Evolutionary conservation across 2,113 vertebrate species (phyloP), one percentile per base, ranked within the genome.

Genomic region (Gobiocypris rarus): DNA sequence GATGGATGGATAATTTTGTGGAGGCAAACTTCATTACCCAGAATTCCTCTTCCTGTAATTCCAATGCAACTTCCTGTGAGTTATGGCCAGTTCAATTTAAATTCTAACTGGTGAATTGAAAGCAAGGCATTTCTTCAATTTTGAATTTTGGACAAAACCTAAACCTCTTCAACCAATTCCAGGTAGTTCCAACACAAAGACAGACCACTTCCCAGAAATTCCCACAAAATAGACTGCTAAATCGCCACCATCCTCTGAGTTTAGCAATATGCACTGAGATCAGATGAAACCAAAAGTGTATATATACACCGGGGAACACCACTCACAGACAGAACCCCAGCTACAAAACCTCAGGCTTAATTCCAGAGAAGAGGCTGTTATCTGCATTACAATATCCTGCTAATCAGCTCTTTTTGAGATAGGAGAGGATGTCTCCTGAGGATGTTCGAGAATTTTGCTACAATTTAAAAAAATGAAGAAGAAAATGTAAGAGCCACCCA

Each of bases 381-480:
- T 81, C 83, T 63, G 81, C 65, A 85, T 86, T 83, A 82, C 83
- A 73, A 86, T 85, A 81, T 82, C 75, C 56, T 63, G 79, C 81
- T 87, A 88, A 85, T 87, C 81, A 84, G 81, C 67, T 83, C 56
- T 41, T 87, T 83, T 85, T 54, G 26, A 76, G n/a, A 70, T 41
- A 58, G 54, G 71, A 85, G 74, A 80, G 75, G 54, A 75, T 14
- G 17, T 73, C 76, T 56, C 75, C 19, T 13, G 71, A 78, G 75
- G 63, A 77, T 67, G 50, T 77, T 48, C 10, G n/a, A 69, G 61
- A 58, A 83, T 85, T 85, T 43, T 73, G 43, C 52, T 83, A 63
- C 82, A 84, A 83, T 79, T 70, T 81, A 14, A 19, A 10, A 8
- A 43, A 59, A 73, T 63, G 28, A 24, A 15, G 31, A 63, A 65